phyloP scores from a whole-genome alignment of 2,797 vertebrate genomes.

The Balearica regulorum region DNA sequence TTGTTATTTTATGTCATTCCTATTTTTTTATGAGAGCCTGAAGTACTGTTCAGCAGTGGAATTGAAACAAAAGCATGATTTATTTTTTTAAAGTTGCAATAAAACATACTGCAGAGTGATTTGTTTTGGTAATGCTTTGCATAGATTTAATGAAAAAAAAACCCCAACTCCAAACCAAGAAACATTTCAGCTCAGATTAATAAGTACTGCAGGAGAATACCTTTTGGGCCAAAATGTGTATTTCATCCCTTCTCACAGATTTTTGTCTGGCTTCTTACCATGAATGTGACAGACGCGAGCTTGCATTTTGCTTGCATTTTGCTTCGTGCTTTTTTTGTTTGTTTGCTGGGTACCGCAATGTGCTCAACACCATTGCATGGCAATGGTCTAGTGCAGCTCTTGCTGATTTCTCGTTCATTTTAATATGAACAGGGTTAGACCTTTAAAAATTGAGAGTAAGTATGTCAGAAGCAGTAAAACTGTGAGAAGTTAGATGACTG shows the following conservation, averaged over 20 bases:
- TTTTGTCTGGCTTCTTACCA: neutral
- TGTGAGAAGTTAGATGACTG: neutral
- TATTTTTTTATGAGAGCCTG: neutral
- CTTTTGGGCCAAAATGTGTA: neutral
- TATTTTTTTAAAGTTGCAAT: neutral
- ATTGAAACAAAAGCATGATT: neutral
- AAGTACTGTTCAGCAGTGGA: neutral
- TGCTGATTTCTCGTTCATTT: neutral
- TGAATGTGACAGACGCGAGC: neutral
- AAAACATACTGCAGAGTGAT: neutral
- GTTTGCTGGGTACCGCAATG: neutral
- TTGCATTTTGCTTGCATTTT: neutral
- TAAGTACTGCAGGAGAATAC: neutral
- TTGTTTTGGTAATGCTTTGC: neutral
- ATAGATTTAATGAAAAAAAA: neutral
- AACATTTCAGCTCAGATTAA: neutral
- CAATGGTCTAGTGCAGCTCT: neutral
- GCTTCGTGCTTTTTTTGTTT: neutral
- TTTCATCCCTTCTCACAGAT: neutral
- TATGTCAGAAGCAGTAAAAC: neutral
- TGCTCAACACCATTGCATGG: neutral
- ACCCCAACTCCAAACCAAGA: neutral
- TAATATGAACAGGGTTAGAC: neutral
- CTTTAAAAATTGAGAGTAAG: neutral
- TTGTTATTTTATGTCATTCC: neutral